Evolutionary conservation across 2,888 invertebrate genomes (phyloP).

Genomic region (Atrina japonica): DNA sequence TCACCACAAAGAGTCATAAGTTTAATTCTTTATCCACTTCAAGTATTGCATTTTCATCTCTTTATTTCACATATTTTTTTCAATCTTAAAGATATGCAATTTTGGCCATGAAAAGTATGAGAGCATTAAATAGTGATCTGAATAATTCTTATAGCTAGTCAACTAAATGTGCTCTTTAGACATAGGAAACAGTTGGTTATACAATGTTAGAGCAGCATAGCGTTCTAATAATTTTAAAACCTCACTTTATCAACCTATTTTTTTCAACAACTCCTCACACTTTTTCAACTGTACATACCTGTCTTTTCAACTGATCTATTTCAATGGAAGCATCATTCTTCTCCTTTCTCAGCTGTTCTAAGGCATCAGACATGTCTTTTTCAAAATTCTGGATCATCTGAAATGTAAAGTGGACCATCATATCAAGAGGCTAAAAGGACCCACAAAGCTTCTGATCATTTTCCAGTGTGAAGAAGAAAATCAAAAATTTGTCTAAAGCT

Average conservation of each 20-base stretch:
- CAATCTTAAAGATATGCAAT: background rate
- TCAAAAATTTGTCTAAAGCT: too few relatives aligned
- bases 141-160: too few relatives aligned
- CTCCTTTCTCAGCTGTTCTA: constrained; percentile 65
- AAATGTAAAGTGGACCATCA: constrained; percentile 7
- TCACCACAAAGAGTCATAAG: background rate
- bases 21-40: background rate
- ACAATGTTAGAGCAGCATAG: too few relatives aligned
- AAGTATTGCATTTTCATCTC: background rate
- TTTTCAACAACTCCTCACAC: too few relatives aligned
- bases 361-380: constrained; percentile 64
- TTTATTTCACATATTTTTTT: too few relatives aligned
- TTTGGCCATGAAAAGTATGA: too few relatives aligned
- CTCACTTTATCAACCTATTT: too few relatives aligned
- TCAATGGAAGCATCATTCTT: constrained; percentile 63
- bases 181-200: too few relatives aligned
- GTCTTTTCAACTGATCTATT: constrained; percentile 56
- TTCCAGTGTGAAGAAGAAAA: too few relatives aligned
- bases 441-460: background rate
- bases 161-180: too few relatives aligned
- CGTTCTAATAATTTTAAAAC: too few relatives aligned
- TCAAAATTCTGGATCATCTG: constrained; percentile 72
- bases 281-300: constrained; percentile 63
- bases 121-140: too few relatives aligned
- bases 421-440: background rate